Evolutionary conservation across 2,888 invertebrate species (phyloP), one percentile per base, ranked within the genome.

Genomic region (Drosophila stalkeri): DNA sequence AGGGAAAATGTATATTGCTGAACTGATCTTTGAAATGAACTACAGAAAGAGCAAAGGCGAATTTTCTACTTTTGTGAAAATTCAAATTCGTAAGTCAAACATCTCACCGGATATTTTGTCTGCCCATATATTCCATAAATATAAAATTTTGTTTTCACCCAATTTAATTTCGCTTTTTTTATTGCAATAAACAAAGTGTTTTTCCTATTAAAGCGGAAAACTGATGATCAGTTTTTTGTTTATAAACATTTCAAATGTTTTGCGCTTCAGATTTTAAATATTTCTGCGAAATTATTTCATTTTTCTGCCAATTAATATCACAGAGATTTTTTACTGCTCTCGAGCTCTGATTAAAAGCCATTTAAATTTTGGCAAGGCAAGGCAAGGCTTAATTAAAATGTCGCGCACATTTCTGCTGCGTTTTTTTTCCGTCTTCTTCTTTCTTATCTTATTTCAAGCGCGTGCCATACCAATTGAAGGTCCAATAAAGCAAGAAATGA

Each of bases 401-500:
- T 92, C 92, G 90, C 92, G 83, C 81, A 81, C 84, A 87, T 83
- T 90, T 91, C 92, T 92, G 92, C 89, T 83, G n/a, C n/a, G 76
- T 47, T 6, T 18, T 44, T 47, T 43, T 14, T 14, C 33, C 5
- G 27, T 37, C 20, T 35, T 12, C 18, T 14, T n/a, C 27, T 47
- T 8, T 18, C n/a, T 46, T n/a, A 12, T 44, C 8, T 14, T 71
- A 75, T 75, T 57, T 66, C 23, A 51, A 76, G 82, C 85, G 74
- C 86, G 80, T 89, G 83, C 86, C 86, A 69, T 39, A 56, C 64
- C 60, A 79, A 66, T 71, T 72, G 66, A 49, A 43, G 31, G 49
- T 39, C 7, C 33, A 14, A 14, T 18, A 35, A 56, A 54, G 41
- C 16, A 12, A 67, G 49, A 52, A 61, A 73, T 60, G 64, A 75